A percentile compares a stretch with the other conserved stretches of the same genome.
Conservation (phyloP, 2,888 invertebrate genomes). For the Congeria kusceri region DNA sequence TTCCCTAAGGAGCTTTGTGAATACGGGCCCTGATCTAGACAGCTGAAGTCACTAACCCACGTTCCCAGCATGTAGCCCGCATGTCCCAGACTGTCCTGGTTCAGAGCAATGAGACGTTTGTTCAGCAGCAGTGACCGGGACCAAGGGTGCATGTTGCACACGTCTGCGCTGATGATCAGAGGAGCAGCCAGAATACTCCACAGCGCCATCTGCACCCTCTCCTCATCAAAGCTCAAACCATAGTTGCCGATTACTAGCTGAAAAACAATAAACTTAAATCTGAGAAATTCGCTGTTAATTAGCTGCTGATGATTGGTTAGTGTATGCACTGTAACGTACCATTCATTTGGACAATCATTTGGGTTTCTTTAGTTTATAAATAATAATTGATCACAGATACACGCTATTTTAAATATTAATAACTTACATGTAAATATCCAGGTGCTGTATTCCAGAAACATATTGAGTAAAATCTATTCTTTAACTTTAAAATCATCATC, state of each 20-base stretch:
- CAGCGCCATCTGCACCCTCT: constrained; percentile 97
- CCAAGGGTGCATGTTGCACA: constrained; percentile 93
- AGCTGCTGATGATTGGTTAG: too few relatives aligned
- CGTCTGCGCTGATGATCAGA: constrained; percentile 96
- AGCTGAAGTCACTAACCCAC: constrained; percentile 34
- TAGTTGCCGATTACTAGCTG: constrained; percentile 97
- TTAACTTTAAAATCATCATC: too few relatives aligned
- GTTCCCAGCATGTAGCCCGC: constrained; percentile 91
- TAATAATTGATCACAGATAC: too few relatives aligned
- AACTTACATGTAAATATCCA: too few relatives aligned
- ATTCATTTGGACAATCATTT: too few relatives aligned
- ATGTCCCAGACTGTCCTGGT: constrained; percentile 96
- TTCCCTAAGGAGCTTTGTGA: too few relatives aligned
- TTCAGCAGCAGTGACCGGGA: constrained; percentile 96
- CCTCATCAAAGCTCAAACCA: constrained; percentile 96
- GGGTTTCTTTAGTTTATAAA: too few relatives aligned
- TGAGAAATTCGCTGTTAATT: too few relatives aligned
- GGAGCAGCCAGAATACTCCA: constrained; percentile 98
- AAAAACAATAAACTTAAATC: constrained; percentile 75
- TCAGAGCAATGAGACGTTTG: constrained; percentile 95
- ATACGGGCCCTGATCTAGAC: not conserved
- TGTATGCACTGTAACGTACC: too few relatives aligned
- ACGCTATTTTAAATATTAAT: too few relatives aligned
- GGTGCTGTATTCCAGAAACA: too few relatives aligned
- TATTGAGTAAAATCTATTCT: too few relatives aligned